phyloP scores from a whole-genome alignment of 2,797 vertebrate genomes.

The Halcyon smyrnensis region DNA sequence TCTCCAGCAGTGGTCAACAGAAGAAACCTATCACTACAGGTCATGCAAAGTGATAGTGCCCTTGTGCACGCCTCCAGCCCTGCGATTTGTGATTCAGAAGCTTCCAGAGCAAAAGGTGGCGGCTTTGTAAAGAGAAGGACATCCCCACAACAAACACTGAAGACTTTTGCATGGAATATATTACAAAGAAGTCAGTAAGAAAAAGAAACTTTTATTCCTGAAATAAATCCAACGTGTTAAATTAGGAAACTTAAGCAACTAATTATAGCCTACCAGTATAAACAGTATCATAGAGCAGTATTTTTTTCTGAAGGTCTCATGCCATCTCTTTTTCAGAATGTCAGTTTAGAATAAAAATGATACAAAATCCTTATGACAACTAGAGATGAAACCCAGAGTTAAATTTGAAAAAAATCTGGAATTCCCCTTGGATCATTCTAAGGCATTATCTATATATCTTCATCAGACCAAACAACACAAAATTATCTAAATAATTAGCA shows the following conservation, averaged over 20 bases:
- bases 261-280: constrained; percentile 14
- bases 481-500: neutral
- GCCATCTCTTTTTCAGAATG: constrained; percentile 26
- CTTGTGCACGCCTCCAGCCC: neutral
- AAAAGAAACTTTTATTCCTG: neutral
- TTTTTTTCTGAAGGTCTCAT: neutral
- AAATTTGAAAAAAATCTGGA: constrained; percentile 5
- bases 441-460: neutral
- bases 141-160: neutral
- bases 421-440: constrained; percentile 33
- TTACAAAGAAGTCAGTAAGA: neutral
- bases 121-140: neutral
- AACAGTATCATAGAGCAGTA: constrained; percentile 10
- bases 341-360: constrained; percentile 13
- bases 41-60: neutral
- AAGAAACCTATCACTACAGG: neutral
- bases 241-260: constrained; percentile 21
- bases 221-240: constrained; percentile 27
- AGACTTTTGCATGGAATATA: neutral
- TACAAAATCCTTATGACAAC: neutral
- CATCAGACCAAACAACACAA: neutral
- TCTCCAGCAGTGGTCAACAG: neutral
- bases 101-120: neutral
- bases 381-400: constrained; percentile 11
- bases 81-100: neutral